A percentile compares a stretch with the other conserved stretches of the same genome.
Evolutionary conservation across 2,888 invertebrate genomes (phyloP).

Genomic region (Dicranocentrus wangi): DNA sequence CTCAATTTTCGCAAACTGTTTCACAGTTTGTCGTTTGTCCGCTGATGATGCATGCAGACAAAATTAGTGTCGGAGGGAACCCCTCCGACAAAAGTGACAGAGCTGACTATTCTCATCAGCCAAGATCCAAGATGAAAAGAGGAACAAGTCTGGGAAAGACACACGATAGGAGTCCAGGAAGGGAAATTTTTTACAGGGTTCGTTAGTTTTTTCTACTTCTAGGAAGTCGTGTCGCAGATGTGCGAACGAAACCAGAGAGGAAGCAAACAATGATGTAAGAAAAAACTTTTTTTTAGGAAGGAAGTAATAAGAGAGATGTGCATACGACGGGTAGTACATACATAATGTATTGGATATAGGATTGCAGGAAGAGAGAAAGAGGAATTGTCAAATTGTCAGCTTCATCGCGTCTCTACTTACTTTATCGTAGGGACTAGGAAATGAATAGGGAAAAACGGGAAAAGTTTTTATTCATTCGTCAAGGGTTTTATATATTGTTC

Average conservation of each 20-base stretch:
- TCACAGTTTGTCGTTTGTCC: no score
- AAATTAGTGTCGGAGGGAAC: background rate
- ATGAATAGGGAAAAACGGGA: background rate
- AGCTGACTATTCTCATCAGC: no score
- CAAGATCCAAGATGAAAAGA: no score
- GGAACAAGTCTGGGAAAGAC: no score
- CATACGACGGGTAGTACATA: no score
- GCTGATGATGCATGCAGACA: background rate
- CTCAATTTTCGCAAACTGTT: constrained; percentile 4
- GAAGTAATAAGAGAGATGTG: constrained; percentile 16
- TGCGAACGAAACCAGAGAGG: background rate
- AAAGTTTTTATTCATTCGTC: constrained; percentile 23
- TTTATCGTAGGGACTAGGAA: constrained; percentile 18
- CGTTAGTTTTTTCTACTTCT: background rate
- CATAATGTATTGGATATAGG: background rate
- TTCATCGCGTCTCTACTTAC: constrained; percentile 31
- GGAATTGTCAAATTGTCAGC: constrained; percentile 61
- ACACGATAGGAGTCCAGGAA: background rate
- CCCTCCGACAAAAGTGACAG: background rate
- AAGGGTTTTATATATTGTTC: constrained; percentile 2
- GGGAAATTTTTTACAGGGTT: background rate
- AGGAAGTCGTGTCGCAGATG: constrained; percentile 6
- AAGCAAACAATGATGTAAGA: background rate
- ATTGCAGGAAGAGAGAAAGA: constrained; percentile 3
- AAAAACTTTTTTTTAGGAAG: constrained; percentile 10